phyloP scores from a whole-genome alignment of 2,888 invertebrate genomes.

The Drosophila meridionalis region DNA sequence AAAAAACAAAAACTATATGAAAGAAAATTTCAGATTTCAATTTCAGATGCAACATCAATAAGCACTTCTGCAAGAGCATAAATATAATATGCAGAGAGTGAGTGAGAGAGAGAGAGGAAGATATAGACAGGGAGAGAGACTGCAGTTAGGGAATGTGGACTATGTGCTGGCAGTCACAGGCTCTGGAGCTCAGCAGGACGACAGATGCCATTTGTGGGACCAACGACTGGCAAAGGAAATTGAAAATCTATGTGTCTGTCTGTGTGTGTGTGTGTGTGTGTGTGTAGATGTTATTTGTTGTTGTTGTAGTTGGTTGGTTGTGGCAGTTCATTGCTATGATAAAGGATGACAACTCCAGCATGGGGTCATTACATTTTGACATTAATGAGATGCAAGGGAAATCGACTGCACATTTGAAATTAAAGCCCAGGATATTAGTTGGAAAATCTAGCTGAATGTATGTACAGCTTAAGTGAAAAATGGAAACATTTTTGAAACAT shows the following conservation, averaged over 20 bases:
- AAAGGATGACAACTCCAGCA: slow-evolving; percentile 14
- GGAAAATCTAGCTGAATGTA: neutral
- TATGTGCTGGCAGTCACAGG: slow-evolving; percentile 23
- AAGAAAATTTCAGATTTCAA: slow-evolving; percentile 68
- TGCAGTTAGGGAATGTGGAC: slow-evolving; percentile 28
- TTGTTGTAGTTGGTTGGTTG: slow-evolving; percentile 11
- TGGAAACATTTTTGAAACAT: too few relatives aligned
- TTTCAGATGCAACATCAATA: slow-evolving; percentile 81
- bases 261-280: slow-evolving; percentile 4
- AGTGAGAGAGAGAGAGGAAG: slow-evolving; percentile 23
- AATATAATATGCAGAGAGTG: slow-evolving; percentile 66
- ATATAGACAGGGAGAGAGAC: slow-evolving; percentile 13
- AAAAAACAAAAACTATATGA: slow-evolving; percentile 10
- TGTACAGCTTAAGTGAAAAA: neutral
- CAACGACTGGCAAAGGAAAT: slow-evolving; percentile 69
- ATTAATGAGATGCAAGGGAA: slow-evolving; percentile 39
- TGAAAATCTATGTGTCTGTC: slow-evolving; percentile 60
- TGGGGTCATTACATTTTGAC: slow-evolving; percentile 25
- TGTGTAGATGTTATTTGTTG: slow-evolving; percentile 12
- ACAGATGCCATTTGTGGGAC: slow-evolving; percentile 41
- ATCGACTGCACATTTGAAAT: neutral
- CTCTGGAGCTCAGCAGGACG: slow-evolving; percentile 33
- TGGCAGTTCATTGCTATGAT: slow-evolving; percentile 3
- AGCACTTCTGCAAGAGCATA: slow-evolving; percentile 75
- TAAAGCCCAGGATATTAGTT: slow-evolving; percentile 4